A percentile compares a stretch with the other conserved stretches of the same genome.
These are phyloP conservation scores for Portevinia maculata DNA, from an alignment of 2,888 invertebrate species.

Conservation along the genomic window DNA sequence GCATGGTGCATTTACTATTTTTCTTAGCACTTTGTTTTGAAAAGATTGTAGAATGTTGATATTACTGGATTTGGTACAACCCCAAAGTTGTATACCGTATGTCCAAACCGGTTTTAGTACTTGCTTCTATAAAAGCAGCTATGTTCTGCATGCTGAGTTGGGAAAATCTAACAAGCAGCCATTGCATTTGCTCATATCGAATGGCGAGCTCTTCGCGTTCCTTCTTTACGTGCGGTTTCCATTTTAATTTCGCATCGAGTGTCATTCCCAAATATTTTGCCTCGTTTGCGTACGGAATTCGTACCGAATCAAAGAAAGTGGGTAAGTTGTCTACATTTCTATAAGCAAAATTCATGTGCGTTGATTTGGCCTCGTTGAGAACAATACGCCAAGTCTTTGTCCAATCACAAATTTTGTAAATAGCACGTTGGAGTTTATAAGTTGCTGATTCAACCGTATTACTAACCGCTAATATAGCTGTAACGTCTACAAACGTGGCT, in stretches of 20 bases:
- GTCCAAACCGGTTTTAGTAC: too few species aligned
- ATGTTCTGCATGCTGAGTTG: too few species aligned
- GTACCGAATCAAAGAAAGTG: neutral
- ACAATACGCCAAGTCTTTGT: neutral
- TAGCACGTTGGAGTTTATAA: neutral
- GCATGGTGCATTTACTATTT: too few species aligned
- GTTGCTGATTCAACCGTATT: too few species aligned
- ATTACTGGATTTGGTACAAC: too few species aligned
- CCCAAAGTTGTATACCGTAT: too few species aligned
- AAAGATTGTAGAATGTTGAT: too few species aligned
- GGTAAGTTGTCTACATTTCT: neutral
- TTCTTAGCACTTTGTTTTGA: too few species aligned
- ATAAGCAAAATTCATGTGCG: neutral
- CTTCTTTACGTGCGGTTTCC: constrained; percentile 7
- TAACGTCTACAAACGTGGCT: too few species aligned
- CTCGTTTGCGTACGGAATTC: constrained; percentile 3
- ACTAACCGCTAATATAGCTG: too few species aligned
- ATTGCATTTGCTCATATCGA: neutral
- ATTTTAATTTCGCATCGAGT: neutral
- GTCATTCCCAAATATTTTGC: constrained; percentile 13
- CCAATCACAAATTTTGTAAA: neutral
- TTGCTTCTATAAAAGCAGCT: too few species aligned
- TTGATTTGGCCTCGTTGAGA: neutral
- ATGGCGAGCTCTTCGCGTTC: constrained; percentile 9
- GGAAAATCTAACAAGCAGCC: too few species aligned